phyloP scores from a whole-genome alignment of 2,888 invertebrate genomes.

The Ornithoptera priamus region DNA sequence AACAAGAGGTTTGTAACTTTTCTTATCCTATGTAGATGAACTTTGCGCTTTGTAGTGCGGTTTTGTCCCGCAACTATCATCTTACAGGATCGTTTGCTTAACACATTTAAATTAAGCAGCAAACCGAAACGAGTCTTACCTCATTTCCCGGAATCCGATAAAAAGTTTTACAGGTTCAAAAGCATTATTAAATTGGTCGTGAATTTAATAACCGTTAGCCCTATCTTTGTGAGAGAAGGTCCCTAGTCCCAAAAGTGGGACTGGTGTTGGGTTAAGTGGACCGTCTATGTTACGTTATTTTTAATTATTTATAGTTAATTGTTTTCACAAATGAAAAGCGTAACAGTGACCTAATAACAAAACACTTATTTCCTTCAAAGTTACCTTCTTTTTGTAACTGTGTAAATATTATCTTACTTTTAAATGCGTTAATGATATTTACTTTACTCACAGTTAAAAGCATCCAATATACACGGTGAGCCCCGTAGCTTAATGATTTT shows the following conservation, averaged over 20 bases:
- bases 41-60: neutral
- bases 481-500: conserved; percentile 31
- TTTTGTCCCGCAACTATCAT: neutral
- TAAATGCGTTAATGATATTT: conserved; percentile 48
- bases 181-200: neutral
- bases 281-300: too few relatives aligned
- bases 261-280: too few relatives aligned
- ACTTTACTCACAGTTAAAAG: conserved; percentile 33
- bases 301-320: neutral
- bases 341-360: neutral
- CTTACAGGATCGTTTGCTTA: neutral
- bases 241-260: too few relatives aligned
- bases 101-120: too few relatives aligned
- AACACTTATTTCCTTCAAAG: neutral
- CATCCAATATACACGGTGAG: conserved; percentile 32
- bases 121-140: too few relatives aligned
- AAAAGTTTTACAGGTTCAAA: neutral
- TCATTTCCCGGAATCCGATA: neutral
- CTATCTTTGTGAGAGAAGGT: too few relatives aligned
- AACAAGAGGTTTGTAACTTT: neutral
- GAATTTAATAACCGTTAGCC: too few relatives aligned
- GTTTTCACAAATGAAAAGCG: neutral
- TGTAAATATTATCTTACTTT: conserved; percentile 39
- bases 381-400: conserved; percentile 1
- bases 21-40: too few relatives aligned